Base-by-base conservation (phyloP, 2,113 vertebrate genomes). In the Cyphomyrus discorhynchus region DNA sequence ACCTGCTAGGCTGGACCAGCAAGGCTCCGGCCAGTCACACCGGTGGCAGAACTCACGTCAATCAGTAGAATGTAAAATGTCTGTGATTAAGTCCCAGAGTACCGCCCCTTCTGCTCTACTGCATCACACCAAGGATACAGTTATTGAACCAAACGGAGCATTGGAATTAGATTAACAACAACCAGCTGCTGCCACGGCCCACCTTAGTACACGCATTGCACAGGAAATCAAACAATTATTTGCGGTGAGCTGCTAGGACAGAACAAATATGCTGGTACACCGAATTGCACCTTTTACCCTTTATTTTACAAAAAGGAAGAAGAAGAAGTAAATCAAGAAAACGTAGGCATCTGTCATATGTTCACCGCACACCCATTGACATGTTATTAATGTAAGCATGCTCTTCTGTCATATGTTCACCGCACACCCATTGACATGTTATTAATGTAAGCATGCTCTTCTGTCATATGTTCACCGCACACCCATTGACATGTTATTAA, bases 271-370 rank as follows among this genome's bases (percentile, higher is more conserved):
- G 24, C 46, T 24, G 53, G 82, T 88, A 89, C 87, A 39, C 89
- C 86, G 35, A 45, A 53, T 88, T 91, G 19, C 52, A 90, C 85
- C 88, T 52, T 66, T 77, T 90, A 86, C 91, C 90, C 19, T 62
- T 77, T 9, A 10, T 62, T 82, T 88, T 90, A 91, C 66, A 86
- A 88, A 66, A 53, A 93, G 6, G 92, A 92, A 92, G 92, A 88
- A 92, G 92, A 88, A 49, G 86, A 52, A 88, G 93, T 94, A 92
- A 56, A 93, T 94, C 91, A 86, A 86, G 87, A 90, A 88, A 92
- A 89, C 2, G 39, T 42, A 91, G 87, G 82, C 70, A 24, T 88
- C 42, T 91, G 90, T 1, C 92, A 82, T 62, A 90, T 92, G 89
- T 91, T 89, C 92, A 90, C 90, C 49, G 88, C 90, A 88, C 3